Percentiles rank a stretch among this genome's conserved stretches.
These are phyloP conservation scores for Heteropelma amictum DNA, from an alignment of 2,888 invertebrate species.

Conservation along the genomic window DNA sequence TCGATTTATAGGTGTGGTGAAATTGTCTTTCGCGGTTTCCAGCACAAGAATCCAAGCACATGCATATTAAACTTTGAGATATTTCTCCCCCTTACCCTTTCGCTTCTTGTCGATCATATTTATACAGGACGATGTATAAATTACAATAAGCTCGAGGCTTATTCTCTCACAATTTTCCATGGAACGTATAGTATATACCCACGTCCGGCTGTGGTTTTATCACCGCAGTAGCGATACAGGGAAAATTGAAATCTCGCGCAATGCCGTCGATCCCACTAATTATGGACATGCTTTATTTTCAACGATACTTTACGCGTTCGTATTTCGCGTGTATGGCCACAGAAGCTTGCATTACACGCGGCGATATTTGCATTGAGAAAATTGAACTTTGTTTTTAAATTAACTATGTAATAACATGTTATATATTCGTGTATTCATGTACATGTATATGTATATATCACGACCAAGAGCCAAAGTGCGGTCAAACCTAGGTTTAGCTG, in stretches of 20 bases:
- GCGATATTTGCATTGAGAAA: background rate
- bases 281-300: background rate
- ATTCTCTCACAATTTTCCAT: conserved; percentile 30
- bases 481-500: no score
- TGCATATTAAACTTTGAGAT: background rate
- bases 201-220: conserved; percentile 14
- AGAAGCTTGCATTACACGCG: no score
- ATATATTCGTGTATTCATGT: background rate
- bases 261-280: conserved; percentile 14
- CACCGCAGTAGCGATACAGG: background rate
- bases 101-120: background rate
- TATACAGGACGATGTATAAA: background rate
- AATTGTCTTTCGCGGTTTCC: conserved; percentile 17
- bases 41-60: background rate
- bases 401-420: background rate
- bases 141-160: conserved; percentile 5
- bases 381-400: background rate
- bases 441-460: background rate
- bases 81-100: background rate
- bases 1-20: conserved; percentile 43
- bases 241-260: background rate
- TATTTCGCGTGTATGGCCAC: background rate
- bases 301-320: background rate
- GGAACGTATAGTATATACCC: background rate
- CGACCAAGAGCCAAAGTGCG: no score